Base-by-base conservation (phyloP, 2,888 invertebrate genomes). In the Meloe dianella region DNA sequence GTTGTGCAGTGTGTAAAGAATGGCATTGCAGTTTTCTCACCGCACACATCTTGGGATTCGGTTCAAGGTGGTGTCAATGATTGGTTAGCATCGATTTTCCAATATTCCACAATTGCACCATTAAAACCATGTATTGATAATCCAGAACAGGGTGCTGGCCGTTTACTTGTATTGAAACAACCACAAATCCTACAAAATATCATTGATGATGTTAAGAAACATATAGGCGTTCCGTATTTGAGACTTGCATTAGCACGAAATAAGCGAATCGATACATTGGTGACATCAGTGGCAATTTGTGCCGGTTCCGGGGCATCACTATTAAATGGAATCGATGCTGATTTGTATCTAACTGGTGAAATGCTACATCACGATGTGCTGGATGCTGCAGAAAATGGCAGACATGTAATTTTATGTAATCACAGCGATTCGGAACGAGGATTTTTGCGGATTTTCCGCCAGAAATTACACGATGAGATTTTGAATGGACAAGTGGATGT, bases 361-460 rank as follows among this genome's bases (percentile, higher is more conserved):
- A 97, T 98, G 96, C 89, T 93, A 1, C 98, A 98, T 83, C 98
- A 98, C 79, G 96, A 97, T 73, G 84, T 97, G 0, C 86, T 98
- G 38, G 95, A 97, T 78, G 95, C 94, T 0, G 87, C 90, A 27
- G 94, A 95, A 76, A 89, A 87, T 63, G 92, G 92, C 30, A 88
- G 88, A 17, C 89, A 90, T 65, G 96, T 97, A 0, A 91, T 97
- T 77, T 85, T 97, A 20, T 94, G 94, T 71, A 96, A 97, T 82
- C 97, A 98, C 83, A 95, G 94, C 47, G 95, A 97, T 84, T 95
- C 96, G 0, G 98, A 98, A 83, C 87, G 97, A 69, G 96, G 97
- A 6, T 98, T 91, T 81, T 85, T 97, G 6, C 85, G 84, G 51
- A 83, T 83, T 10, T 92, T 96, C 68, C 84, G 85, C 41, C 73